These are phyloP conservation scores for Drosophila koepferae DNA, from an alignment of 2,888 invertebrate species.

Conservation along the genomic window DNA sequence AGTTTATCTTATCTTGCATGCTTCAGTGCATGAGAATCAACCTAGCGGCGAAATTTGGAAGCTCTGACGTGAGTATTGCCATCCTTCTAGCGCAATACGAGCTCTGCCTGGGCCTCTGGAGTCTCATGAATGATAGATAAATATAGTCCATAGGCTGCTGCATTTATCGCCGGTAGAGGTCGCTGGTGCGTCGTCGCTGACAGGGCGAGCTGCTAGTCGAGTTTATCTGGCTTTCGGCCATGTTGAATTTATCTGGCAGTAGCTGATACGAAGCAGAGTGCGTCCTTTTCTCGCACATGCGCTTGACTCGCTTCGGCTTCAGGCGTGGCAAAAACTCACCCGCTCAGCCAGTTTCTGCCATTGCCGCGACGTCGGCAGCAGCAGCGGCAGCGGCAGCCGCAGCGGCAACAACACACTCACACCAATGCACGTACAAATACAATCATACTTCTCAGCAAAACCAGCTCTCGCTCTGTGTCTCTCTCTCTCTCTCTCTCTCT, in stretches of 20 bases:
- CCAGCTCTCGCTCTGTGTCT: constrained; percentile 26
- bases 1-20: constrained; percentile 1
- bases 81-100: constrained; percentile 46
- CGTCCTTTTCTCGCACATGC: constrained; percentile 75
- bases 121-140: constrained; percentile 57
- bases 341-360: constrained; percentile 48
- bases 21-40: constrained; percentile 29
- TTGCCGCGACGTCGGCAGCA: constrained; percentile 37
- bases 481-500: background rate
- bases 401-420: constrained; percentile 49
- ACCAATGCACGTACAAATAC: constrained; percentile 64
- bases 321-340: constrained; percentile 69
- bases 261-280: constrained; percentile 53
- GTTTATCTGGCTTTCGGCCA: constrained; percentile 78
- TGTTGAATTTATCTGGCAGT: constrained; percentile 81
- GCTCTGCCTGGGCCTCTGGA: constrained; percentile 30
- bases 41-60: constrained; percentile 66
- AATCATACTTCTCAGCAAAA: constrained; percentile 24
- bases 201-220: constrained; percentile 22
- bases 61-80: constrained; percentile 31
- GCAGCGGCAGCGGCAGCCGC: constrained; percentile 25
- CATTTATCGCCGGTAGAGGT: constrained; percentile 68
- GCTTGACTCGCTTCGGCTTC: constrained; percentile 40
- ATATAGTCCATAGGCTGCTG: constrained; percentile 23
- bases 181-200: constrained; percentile 40